Conservation (phyloP, 2,113 vertebrate genomes). For the Apaloderma vittatum region DNA sequence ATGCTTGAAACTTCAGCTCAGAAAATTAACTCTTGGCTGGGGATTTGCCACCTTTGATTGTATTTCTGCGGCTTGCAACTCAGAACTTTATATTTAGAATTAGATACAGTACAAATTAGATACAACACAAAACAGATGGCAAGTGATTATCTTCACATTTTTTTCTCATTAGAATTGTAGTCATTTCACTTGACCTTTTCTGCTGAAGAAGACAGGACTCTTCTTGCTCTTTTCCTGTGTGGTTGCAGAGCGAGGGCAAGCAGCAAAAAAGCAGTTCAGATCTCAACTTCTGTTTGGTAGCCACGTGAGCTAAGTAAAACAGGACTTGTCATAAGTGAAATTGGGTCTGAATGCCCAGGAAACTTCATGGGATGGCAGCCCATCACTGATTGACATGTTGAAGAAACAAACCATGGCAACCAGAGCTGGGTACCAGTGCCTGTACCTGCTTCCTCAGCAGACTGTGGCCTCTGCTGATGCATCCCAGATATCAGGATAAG, state of each 20-base stretch:
- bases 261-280: neutral
- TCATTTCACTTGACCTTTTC: neutral
- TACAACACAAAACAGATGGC: too few relatives aligned
- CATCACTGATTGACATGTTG: neutral
- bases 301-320: neutral
- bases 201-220: neutral
- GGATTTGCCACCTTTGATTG: neutral
- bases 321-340: neutral
- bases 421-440: rapidly evolving
- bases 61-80: neutral
- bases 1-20: neutral
- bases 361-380: neutral
- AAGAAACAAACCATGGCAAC: neutral
- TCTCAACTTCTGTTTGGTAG: neutral
- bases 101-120: too few relatives aligned
- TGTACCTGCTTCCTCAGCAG: neutral
- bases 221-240: neutral
- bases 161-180: neutral
- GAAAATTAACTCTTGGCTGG: neutral
- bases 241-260: neutral
- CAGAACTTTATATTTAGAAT: neutral
- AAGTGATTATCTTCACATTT: too few relatives aligned
- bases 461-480: neutral
- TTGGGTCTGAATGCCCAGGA: neutral
- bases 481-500: neutral